Percentiles rank a stretch among this genome's conserved stretches.
These are phyloP conservation scores for Syrista parreyssii DNA, from an alignment of 2,888 invertebrate species.

Conservation along the genomic window DNA sequence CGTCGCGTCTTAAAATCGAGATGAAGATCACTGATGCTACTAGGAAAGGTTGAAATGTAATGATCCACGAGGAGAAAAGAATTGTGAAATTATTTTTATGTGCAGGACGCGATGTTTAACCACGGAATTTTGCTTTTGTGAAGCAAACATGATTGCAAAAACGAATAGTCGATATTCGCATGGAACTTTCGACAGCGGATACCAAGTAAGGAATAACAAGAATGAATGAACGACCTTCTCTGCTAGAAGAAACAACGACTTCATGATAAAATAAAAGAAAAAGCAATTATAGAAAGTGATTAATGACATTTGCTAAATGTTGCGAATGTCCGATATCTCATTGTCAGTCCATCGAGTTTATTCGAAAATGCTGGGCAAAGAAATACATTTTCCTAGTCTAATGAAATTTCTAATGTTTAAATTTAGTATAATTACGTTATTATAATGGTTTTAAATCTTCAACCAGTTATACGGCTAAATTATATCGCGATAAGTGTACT, in stretches of 20 bases:
- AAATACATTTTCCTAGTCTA: constrained; percentile 22
- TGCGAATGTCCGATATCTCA: not conserved
- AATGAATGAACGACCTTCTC: not conserved
- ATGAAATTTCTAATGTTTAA: constrained; percentile 22
- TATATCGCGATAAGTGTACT: not conserved
- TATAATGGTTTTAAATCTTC: constrained; percentile 4
- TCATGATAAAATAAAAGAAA: constrained; percentile 19
- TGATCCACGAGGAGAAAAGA: not conserved
- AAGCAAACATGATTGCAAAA: not conserved
- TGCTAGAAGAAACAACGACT: constrained; percentile 31
- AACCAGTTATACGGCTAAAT: not conserved
- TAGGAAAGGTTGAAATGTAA: not conserved
- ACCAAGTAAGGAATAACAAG: not conserved
- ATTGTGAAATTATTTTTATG: not conserved
- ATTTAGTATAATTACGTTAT: constrained; percentile 9
- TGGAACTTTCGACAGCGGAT: not conserved
- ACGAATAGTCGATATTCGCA: not conserved
- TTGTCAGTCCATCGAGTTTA: not conserved
- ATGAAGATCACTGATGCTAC: not conserved
- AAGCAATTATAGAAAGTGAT: not conserved
- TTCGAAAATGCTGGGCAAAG: not conserved
- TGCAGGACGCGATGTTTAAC: not conserved
- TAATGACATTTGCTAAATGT: not conserved
- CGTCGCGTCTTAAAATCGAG: not conserved
- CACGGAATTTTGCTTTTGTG: not conserved